Base-by-base conservation (phyloP, 2,888 invertebrate species). In the Tetanocera ferruginea region DNA sequence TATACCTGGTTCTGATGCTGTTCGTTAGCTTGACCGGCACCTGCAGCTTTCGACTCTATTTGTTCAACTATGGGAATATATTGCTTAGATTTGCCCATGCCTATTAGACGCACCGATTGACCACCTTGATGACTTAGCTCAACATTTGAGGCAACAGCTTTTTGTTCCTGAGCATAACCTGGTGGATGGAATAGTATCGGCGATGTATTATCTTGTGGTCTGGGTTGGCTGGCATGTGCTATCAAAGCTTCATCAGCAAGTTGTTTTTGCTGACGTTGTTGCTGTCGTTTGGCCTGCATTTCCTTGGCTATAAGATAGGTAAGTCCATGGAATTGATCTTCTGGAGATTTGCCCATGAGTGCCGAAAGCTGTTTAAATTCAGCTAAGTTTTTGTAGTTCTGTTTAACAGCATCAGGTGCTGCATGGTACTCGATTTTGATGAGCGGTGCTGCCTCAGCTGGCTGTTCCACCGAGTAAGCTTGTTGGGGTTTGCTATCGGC, bases 251-350 rank as follows among this genome's bases (percentile, higher is more conserved):
- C 49, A 17, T 2, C 23, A 57, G 5, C 73, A n/a, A 81, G n/a
- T 17, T 82, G 80, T n/a, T 84, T 83, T 0, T 84, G 81, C 76
- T 87, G 85, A 1, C 83, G 83, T 55, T 82, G 79, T 37, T 80
- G 49, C 23, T 85, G 84, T 57, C 87, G 77, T 75, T 86, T 85
- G 17, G 83, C 81, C 81, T 87, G 88, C 87, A 88, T 88, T 77
- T 88, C 88, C 72, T 89, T 88, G 72, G 88, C 87, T 62, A 92
- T 82, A 5, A 92, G 83, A 77, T 90, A 89, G 62, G 91, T 90
- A 1, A 92, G 85, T 1, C 91, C 92, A 81, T 91, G 88, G 25
- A 92, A 87, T 85, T 92, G 92, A 76, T 90, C 89, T 8, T 88
- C 87, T 0, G 91, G 91, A 1, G 90, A 88, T 84, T 91, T 91